Base-by-base conservation (phyloP, 1,140 invertebrate species). In the Drosophila tropicalis region DNA sequence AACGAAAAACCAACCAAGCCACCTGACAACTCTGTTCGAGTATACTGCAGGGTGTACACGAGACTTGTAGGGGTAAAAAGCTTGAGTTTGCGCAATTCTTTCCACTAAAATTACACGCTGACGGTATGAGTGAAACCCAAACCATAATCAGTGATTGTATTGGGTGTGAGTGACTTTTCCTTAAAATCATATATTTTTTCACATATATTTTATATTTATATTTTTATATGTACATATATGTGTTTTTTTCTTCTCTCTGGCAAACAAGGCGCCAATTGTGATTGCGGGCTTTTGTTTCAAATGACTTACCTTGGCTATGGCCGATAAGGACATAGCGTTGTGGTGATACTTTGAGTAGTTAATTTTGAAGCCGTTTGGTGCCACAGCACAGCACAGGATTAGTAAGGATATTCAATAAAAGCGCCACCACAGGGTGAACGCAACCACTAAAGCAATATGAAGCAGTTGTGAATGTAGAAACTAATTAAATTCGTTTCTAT, bases 311-410 rank as follows among this genome's bases (percentile, higher is more conserved):
- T 92, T 92, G 51, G 91, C 91, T 91, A 92, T 92, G 85, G 91
- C 91, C 90, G 91, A 92, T 60, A 92, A 76, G 82, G 91, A 92
- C 91, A 92, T 92, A 91, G 91, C 91, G 90, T 92, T 92, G 70
- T 92, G 91, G 75, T 91, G 90, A 74, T 92, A 92, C 91, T 92
- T 92, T 90, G 91, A 92, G 77, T 92, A 92, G 67, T 92, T 92
- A 91, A 92, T 92, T 84, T 92, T 92, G 91, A 89, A 90, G 91
- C 91, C 90, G 85, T 90, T 92, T 61, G 64, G 74, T 68, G 67
- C 84, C 70, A 56, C 75, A 62, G 83, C 82, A 87, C 83, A 66
- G 76, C 61, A 62, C 54, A 40, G 29, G 29, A 65, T 57, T 51
- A 32, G 7, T 29, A 41, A 77, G 32, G 15, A 57, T 57, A 17